phyloP scores from a whole-genome alignment of 2,888 invertebrate species.

The Troilus luridus region DNA sequence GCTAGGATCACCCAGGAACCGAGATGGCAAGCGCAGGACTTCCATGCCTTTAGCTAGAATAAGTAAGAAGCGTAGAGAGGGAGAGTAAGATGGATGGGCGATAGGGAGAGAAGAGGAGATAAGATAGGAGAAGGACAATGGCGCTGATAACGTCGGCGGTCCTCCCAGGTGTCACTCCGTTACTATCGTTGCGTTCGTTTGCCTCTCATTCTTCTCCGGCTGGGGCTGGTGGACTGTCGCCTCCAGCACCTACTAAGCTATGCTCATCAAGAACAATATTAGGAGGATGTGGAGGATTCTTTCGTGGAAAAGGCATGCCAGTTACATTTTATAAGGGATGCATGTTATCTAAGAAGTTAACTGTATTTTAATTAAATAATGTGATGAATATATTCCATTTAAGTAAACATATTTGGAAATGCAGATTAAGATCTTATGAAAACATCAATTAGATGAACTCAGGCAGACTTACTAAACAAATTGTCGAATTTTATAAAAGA shows the following conservation, averaged over 20 bases:
- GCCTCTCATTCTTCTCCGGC: neutral
- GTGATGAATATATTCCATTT: too few relatives aligned
- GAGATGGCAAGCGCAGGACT: neutral
- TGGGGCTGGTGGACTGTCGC: neutral
- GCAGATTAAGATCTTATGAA: too few relatives aligned
- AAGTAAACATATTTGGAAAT: too few relatives aligned
- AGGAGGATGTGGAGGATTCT: too few relatives aligned
- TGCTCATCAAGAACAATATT: too few relatives aligned
- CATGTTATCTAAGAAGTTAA: too few relatives aligned
- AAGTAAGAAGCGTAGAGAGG: neutral
- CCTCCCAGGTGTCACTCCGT: slow-evolving; percentile 9
- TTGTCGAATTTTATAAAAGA: too few relatives aligned
- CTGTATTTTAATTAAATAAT: too few relatives aligned
- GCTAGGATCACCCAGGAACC: neutral
- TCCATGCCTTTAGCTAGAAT: neutral
- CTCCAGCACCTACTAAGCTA: neutral
- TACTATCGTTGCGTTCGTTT: slow-evolving; percentile 9
- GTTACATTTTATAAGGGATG: too few relatives aligned
- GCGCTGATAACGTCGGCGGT: neutral
- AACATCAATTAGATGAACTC: too few relatives aligned
- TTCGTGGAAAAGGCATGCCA: too few relatives aligned
- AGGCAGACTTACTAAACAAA: too few relatives aligned
- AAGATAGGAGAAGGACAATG: slow-evolving; percentile 12
- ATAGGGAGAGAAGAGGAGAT: neutral
- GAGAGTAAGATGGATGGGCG: slow-evolving; percentile 34